A percentile compares a stretch with the other conserved stretches of the same genome.
phyloP scores from a whole-genome alignment of 2,888 invertebrate species.

The Hydropsyche betteni region DNA sequence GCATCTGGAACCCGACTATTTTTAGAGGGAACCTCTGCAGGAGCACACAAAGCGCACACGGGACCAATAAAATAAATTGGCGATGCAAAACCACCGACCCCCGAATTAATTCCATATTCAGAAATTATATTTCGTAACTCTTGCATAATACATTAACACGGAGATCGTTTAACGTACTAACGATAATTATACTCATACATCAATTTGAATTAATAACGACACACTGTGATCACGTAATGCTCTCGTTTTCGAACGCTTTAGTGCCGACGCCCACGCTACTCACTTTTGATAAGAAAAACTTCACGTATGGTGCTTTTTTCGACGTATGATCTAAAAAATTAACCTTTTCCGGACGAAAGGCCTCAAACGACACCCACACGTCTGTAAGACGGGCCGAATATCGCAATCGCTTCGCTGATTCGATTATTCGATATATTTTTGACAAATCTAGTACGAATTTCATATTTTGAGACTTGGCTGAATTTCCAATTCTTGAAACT shows the following conservation, averaged over 20 bases:
- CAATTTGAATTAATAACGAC: constrained; percentile 24
- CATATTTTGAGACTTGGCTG: background rate
- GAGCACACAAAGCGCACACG: background rate
- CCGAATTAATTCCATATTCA: too few relatives aligned
- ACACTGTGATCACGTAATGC: constrained; percentile 21
- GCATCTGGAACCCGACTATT: constrained; percentile 1
- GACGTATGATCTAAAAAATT: background rate
- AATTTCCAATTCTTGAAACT: background rate
- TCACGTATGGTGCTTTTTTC: background rate
- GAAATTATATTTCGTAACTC: too few relatives aligned
- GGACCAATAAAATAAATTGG: constrained; percentile 21
- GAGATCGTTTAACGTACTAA: background rate
- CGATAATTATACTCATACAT: background rate
- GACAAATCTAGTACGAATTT: background rate
- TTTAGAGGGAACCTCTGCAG: background rate
- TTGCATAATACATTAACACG: too few relatives aligned
- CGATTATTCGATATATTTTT: background rate
- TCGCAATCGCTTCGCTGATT: background rate
- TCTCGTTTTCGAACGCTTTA: constrained; percentile 3
- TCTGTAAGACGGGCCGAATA: background rate
- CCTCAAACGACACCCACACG: background rate
- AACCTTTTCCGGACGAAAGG: constrained; percentile 18
- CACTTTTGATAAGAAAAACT: constrained; percentile 1
- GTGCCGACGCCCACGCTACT: constrained; percentile 22
- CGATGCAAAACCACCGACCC: background rate